Evolutionary conservation across 2,888 invertebrate species (phyloP), one percentile per base, ranked within the genome.

Genomic region (Aspidiotus rigidus): DNA sequence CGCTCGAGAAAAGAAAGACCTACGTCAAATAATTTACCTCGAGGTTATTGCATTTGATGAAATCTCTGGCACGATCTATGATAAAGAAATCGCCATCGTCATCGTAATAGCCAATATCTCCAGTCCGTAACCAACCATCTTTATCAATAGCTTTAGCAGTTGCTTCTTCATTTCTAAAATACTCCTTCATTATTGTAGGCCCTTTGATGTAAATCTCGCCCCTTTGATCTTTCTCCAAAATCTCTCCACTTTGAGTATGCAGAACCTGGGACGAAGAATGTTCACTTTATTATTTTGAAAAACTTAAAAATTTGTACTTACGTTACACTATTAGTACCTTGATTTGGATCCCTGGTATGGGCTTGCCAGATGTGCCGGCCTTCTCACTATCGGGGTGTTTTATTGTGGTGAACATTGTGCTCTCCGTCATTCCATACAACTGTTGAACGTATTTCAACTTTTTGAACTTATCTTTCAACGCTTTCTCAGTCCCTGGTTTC

Each of bases 121-220:
- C 93, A 42, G 87, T 85, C 73, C 85, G 83, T 11, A 89, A 77
- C 84, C 86, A 94, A 0, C 92, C 92, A 71, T 90, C 86, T 16
- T 78, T 76, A 74, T 89, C 88, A 39, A 91, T 80, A 0, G 81
- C 81, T 7, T 80, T 79, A 17, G 79, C 76, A 1, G 91, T 89
- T 2, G 90, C 85, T 40, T 81, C 79, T n/a, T 76, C 75, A 76
- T 91, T 86, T 5, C 86, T 86, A 75, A 87, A 83, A 77, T 95
- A 95, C 0, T 93, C 92, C 76, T 89, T 88, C 88, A 90, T 91
- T 11, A 88, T 83, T 64, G 86, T 80, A 16, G 88, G 86, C 0
- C 92, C 90, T 76, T 88, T 88, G 71, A 93, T 85, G 79, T 89
- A 91, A 0, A 94, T 76, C 78, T 95, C 95, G 9, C 95, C 95